Base-by-base conservation (phyloP, 23 tunicate species). In the Ciona savignyi region DNA sequence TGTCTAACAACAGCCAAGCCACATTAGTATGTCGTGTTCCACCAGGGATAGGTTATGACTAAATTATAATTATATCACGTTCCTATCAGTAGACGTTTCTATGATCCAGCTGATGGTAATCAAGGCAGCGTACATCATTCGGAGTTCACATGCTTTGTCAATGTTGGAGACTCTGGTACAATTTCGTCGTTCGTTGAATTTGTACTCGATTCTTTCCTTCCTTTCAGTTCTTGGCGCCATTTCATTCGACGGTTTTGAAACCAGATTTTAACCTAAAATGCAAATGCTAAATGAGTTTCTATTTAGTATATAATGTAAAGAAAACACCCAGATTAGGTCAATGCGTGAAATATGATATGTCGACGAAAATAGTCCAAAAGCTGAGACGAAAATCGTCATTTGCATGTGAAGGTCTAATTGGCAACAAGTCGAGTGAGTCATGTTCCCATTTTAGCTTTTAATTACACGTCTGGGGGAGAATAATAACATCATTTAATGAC, bases 181-280 rank as follows among this genome's bases (percentile, higher is more conserved):
- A 42, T 15, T 42, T 42, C 15, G 11, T 42, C 56, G 15, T 9
- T 42, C 15, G 56, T 9, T 15, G 56, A 42, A 15, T 15, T 6
- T 15, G 67, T 20, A 4, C 22, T 25, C 67, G 67, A 23, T 25
- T 63, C 28, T 9, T 63, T 25, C 22, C 67, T 25, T 23, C 63
- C 62, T 66, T 83, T 83, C 66, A 78, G 82, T 32, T 89, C 96
- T 63, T 89, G 96, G 25, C 96, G 60, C 96, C 96, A 89, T 70
- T 89, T 89, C 96, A 89, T 89, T 34, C 96, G 34, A 30, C 96
- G 76, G 42, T 89, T 89, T 67, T 89, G 96, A 65, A 89, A 89
- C 96, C 96, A 89, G 70, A 89, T 89, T 84, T 83, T 89, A 24
- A 89, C 96, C 96, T 89, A 70, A 65, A 76, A 76, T 29, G 25